These are phyloP conservation scores for Oscheius sp. DNA, from an alignment of 2,888 invertebrate species.

Conservation along the genomic window DNA sequence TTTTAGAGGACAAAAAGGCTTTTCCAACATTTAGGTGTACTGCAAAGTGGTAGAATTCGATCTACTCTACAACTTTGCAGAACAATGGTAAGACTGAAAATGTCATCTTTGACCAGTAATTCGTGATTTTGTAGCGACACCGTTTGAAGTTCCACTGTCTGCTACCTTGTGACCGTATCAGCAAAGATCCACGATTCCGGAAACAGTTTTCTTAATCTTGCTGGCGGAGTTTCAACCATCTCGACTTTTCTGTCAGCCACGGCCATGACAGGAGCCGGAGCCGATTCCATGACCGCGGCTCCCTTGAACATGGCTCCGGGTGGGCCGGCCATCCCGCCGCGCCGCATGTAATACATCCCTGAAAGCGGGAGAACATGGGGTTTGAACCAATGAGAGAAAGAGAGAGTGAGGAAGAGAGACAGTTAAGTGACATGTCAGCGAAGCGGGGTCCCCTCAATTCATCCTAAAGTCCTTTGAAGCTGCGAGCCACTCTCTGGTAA, in stretches of 20 bases:
- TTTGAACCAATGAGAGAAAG: neutral
- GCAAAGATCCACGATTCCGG: conserved; percentile 64
- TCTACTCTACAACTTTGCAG: no score
- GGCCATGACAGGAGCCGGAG: neutral
- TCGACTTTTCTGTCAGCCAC: neutral
- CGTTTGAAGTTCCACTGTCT: neutral
- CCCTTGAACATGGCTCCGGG: neutral
- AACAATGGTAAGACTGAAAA: no score
- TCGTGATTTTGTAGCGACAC: no score
- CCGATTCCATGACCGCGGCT: neutral
- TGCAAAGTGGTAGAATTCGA: no score
- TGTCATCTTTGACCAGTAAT: no score
- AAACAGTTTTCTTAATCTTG: conserved; percentile 43
- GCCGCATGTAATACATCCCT: conserved; percentile 21
- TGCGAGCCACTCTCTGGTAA: neutral
- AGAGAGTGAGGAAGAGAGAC: neutral
- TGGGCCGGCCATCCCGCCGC: conserved; percentile 8
- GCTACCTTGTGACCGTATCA: conserved; percentile 9
- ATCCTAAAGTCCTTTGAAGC: neutral
- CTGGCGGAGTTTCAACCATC: neutral
- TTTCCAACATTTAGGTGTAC: no score
- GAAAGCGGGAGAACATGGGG: neutral
- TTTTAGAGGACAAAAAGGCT: no score
- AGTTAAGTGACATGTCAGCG: neutral
- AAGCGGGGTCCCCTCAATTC: no score